Percentiles rank a stretch among this genome's conserved stretches.
Conservation (phyloP, 2,113 vertebrate genomes). For the Paraplagusia blochii region DNA sequence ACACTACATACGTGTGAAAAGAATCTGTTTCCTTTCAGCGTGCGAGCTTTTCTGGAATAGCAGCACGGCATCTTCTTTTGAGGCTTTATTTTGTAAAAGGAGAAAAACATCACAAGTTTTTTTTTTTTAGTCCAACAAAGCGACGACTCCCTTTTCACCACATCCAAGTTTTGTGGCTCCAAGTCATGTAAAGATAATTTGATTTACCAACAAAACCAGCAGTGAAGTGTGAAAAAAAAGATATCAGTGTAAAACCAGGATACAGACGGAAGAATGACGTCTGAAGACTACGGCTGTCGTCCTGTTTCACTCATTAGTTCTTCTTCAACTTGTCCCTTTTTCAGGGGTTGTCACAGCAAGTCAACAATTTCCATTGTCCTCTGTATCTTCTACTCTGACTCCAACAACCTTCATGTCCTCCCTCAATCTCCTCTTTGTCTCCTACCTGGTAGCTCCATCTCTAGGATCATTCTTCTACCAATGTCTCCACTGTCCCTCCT, state of each 20-base stretch:
- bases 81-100: conserved; percentile 5
- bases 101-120: not conserved
- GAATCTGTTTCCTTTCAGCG: conserved; percentile 5
- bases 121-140: not conserved
- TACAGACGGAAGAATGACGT: not conserved
- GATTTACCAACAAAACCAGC: conserved; percentile 6
- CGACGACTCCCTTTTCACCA: conserved; percentile 6
- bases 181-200: conserved; percentile 3
- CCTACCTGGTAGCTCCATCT: no score
- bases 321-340: no score
- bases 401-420: no score
- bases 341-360: no score
- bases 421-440: no score
- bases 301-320: no score
- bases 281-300: no score
- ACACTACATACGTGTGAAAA: conserved; percentile 2
- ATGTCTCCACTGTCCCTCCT: no score
- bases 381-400: no score
- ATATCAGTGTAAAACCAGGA: not conserved
- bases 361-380: no score
- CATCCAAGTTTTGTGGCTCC: conserved; percentile 4
- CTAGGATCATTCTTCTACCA: no score
- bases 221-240: not conserved
- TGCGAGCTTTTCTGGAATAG: conserved; percentile 4
- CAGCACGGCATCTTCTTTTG: conserved; percentile 4